Evolutionary conservation across 2,888 invertebrate genomes (phyloP).

Genomic region (Arrhopalites spinosus): DNA sequence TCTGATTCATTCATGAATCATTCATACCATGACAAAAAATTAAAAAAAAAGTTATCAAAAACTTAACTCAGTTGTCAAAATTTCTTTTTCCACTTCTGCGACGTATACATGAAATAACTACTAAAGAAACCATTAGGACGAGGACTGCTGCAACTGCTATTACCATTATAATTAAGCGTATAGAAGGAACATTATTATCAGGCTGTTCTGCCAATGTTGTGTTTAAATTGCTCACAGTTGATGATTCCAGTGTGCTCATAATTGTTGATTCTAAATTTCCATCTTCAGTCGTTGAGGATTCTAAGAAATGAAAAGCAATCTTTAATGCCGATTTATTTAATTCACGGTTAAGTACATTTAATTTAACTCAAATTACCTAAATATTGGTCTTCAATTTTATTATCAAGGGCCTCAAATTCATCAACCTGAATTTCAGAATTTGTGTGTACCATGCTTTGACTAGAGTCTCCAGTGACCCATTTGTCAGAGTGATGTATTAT

Average conservation of each 20-base stretch:
- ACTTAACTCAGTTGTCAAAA: neutral
- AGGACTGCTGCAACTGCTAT: slow-evolving; percentile 7
- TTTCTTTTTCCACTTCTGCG: slow-evolving; percentile 1
- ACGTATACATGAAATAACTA: slow-evolving; percentile 11
- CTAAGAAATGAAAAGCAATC: too few relatives aligned
- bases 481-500: too few relatives aligned
- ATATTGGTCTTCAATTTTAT: too few relatives aligned
- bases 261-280: too few relatives aligned
- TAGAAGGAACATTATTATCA: neutral
- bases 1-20: neutral
- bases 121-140: neutral
- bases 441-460: too few relatives aligned
- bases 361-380: too few relatives aligned
- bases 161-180: neutral
- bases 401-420: too few relatives aligned
- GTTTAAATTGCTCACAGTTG: too few relatives aligned
- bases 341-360: too few relatives aligned
- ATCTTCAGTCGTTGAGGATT: too few relatives aligned
- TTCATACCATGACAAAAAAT: neutral
- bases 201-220: neutral
- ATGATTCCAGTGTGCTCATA: neutral
- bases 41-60: neutral
- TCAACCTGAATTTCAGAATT: neutral
- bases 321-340: too few relatives aligned
- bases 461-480: too few relatives aligned